Evolutionary conservation across 2,797 vertebrate species (phyloP).

Genomic region (Pipistrellus pygmaeus): DNA sequence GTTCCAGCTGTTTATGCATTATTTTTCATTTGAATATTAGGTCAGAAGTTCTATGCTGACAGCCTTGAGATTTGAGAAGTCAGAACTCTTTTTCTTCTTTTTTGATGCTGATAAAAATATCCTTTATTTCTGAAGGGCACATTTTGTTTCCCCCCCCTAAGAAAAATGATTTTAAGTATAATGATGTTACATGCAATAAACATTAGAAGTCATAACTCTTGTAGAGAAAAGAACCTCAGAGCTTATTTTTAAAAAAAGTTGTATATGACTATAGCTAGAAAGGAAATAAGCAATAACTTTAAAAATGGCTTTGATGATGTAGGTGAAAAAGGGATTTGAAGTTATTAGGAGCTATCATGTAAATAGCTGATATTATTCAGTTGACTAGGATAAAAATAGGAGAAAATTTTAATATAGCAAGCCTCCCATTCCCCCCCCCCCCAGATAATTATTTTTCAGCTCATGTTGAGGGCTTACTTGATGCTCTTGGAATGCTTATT

Average conservation of each 20-base stretch:
- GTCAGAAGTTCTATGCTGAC: neutral
- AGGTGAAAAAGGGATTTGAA: conserved; percentile 19
- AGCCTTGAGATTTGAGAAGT: neutral
- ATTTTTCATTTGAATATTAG: conserved; percentile 47
- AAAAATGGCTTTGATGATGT: conserved; percentile 24
- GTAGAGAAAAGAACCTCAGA: neutral
- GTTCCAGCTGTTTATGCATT: conserved; percentile 9
- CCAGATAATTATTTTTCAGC: conserved; percentile 68
- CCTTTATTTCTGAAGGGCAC: too few species aligned
- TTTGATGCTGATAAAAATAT: too few species aligned
- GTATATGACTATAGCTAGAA: neutral
- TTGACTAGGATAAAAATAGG: conserved; percentile 36
- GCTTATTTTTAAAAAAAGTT: conserved; percentile 16
- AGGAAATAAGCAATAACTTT: conserved; percentile 37
- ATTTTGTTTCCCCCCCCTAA: too few species aligned
- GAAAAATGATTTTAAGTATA: too few species aligned
- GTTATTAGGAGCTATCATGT: neutral
- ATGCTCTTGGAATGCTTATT: conserved; percentile 71
- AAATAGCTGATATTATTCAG: conserved; percentile 36
- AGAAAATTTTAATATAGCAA: conserved; percentile 53
- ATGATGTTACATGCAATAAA: too few species aligned
- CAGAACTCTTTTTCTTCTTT: conserved; percentile 19
- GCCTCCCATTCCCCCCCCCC: neutral
- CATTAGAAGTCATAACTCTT: conserved; percentile 48
- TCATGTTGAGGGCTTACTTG: conserved; percentile 60